Evolutionary conservation across 2,888 invertebrate genomes (phyloP).

Genomic region (Drosophila affinis): DNA sequence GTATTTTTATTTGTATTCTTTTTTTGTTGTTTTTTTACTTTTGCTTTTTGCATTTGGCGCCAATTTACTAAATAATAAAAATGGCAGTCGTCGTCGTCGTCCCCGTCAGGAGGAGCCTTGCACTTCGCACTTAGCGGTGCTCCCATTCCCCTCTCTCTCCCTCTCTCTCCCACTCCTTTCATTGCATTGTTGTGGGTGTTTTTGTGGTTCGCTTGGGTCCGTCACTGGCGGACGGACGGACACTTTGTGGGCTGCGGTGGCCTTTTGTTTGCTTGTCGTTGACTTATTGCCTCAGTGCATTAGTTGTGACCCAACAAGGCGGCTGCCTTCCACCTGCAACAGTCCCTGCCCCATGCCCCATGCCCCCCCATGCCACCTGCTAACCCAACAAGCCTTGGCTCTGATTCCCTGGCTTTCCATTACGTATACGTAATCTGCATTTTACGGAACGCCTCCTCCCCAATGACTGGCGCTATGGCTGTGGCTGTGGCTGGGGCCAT

Average conservation of each 20-base stretch:
- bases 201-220: constrained; percentile 47
- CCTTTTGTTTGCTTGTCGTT: constrained; percentile 69
- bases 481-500: background rate
- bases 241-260: constrained; percentile 70
- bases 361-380: background rate
- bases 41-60: constrained; percentile 73
- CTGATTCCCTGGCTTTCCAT: constrained; percentile 61
- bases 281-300: constrained; percentile 74
- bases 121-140: constrained; percentile 66
- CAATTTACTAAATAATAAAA: constrained; percentile 80
- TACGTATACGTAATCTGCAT: constrained; percentile 74
- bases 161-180: constrained; percentile 5
- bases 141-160: constrained; percentile 26
- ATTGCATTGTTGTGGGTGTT: constrained; percentile 36
- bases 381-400: constrained; percentile 25
- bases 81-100: constrained; percentile 60
- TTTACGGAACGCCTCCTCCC: constrained; percentile 18
- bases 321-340: background rate
- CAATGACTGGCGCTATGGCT: constrained; percentile 8
- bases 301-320: constrained; percentile 62
- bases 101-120: constrained; percentile 48
- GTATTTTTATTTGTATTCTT: background rate
- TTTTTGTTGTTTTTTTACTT: constrained; percentile 43
- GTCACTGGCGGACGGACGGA: constrained; percentile 54
- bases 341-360: background rate